Evolutionary conservation across 2,797 vertebrate genomes (phyloP), one percentile per base, ranked within the genome.

Genomic region (Acrossocheilus wenchowensis): DNA sequence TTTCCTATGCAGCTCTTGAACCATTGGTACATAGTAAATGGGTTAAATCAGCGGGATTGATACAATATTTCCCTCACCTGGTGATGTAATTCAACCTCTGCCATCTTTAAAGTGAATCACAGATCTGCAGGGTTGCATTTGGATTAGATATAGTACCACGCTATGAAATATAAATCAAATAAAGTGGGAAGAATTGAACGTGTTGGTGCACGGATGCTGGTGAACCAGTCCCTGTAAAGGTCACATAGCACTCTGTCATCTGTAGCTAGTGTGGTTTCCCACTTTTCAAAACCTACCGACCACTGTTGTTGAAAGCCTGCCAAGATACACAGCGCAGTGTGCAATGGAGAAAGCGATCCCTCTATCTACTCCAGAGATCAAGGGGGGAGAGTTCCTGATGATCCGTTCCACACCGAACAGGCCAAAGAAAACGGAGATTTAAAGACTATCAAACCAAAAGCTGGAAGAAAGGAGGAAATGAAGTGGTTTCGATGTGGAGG

Each of bases 101-200:
- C 91, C 94, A 92, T 93, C 92, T 93, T 94, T 91, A 95, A 96
- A 95, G 90, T 94, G 93, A 95, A 96, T 96, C 94, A 95, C 30
- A 74, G 89, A 92, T 85, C 94, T 87, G 93, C 94, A 92, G 94
- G 94, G 92, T 91, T 87, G 92, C 92, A 86, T 93, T 94, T 90
- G 93, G 92, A 96, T 95, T 95, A 93, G 92, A 95, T 94, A 87
- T 91, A 90, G 93, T 92, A 93, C 89, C 90, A 91, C 10, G 80
- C 89, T 74, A 91, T 89, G 89, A 88, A 90, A 89, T 89, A 86
- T 77, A 95, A 95, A 96, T 95, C 91, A 84, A 94, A 95, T 95
- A 57, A 89, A 88, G 82, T 85, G 71, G 84, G 23, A 80, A 54
- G 66, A 87, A 81, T 69, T 81, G 30, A 84, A 78, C 74, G 57